phyloP scores from a whole-genome alignment of 2,113 vertebrate species.

The Eira barbara region DNA sequence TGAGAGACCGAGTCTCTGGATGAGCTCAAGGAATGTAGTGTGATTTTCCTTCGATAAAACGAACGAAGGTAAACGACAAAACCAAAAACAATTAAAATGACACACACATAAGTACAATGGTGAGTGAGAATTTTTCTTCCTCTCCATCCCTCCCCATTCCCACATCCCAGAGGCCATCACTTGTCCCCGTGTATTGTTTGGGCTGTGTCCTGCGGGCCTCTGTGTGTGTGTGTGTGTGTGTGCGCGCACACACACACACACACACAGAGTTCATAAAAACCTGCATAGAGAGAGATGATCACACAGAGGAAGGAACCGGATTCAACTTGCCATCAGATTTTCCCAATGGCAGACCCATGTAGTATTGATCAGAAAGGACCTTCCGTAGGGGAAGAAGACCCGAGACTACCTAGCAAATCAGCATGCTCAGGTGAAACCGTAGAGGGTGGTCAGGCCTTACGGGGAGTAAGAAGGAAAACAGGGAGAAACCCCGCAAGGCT shows the following conservation, averaged over 20 bases:
- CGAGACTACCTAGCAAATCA: background rate
- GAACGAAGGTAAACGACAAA: background rate
- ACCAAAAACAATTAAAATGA: background rate
- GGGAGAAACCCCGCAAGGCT: background rate
- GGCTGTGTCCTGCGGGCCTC: background rate
- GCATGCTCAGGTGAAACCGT: background rate
- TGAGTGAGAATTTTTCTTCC: background rate
- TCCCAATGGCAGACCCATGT: background rate
- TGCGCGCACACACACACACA: too few species aligned
- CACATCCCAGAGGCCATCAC: background rate
- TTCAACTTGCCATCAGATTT: background rate
- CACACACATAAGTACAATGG: background rate
- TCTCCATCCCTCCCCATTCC: background rate
- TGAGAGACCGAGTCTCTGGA: background rate
- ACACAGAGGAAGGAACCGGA: background rate
- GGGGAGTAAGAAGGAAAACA: background rate
- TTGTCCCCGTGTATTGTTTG: background rate
- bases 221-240: rapidly evolving
- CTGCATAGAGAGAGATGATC: background rate
- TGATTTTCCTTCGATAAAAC: background rate
- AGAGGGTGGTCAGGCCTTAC: background rate
- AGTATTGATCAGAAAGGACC: background rate
- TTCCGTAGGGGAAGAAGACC: background rate
- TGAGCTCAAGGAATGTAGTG: background rate
- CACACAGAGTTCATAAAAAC: background rate